phyloP scores from a whole-genome alignment of 2,888 invertebrate genomes.

The Spialia ferax region DNA sequence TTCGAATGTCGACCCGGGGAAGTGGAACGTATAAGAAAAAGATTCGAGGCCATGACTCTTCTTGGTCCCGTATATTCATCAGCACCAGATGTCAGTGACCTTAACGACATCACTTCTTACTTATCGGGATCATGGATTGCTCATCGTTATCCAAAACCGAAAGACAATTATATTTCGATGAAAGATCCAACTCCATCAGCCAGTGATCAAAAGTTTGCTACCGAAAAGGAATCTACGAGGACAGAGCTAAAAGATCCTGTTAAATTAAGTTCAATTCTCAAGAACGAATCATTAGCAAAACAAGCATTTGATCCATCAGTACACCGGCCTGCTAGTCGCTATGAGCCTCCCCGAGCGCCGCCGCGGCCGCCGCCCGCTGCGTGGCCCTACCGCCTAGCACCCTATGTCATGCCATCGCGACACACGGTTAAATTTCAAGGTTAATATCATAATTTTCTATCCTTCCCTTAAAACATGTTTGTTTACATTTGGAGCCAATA shows the following conservation, averaged over 20 bases:
- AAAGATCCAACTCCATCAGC: constrained; percentile 70
- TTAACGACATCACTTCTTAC: constrained; percentile 92
- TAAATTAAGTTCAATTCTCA: constrained; percentile 79
- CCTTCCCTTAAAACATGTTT: constrained; percentile 47
- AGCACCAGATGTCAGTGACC: constrained; percentile 92
- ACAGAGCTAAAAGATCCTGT: constrained; percentile 67
- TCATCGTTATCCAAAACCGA: constrained; percentile 90
- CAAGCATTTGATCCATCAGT: constrained; percentile 91
- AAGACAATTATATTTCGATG: constrained; percentile 89
- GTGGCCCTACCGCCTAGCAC: constrained; percentile 75
- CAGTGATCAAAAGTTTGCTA: constrained; percentile 65
- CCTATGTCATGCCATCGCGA: constrained; percentile 85
- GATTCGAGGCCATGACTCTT: constrained; percentile 91
- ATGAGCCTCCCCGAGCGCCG: constrained; percentile 89
- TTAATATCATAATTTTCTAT: constrained; percentile 70
- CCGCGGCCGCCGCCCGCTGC: constrained; percentile 81
- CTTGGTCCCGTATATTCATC: constrained; percentile 93
- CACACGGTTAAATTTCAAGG: constrained; percentile 92
- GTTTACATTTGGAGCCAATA: constrained; percentile 78
- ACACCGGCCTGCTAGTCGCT: constrained; percentile 92
- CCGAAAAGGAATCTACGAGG: constrained; percentile 76
- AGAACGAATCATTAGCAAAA: constrained; percentile 85
- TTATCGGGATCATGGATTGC: constrained; percentile 93
- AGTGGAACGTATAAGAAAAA: constrained; percentile 90
- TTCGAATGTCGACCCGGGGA: constrained; percentile 88